These are phyloP conservation scores for Melanogrammus aeglefinus DNA, from an alignment of 2,797 vertebrate genomes.

Conservation along the genomic window DNA sequence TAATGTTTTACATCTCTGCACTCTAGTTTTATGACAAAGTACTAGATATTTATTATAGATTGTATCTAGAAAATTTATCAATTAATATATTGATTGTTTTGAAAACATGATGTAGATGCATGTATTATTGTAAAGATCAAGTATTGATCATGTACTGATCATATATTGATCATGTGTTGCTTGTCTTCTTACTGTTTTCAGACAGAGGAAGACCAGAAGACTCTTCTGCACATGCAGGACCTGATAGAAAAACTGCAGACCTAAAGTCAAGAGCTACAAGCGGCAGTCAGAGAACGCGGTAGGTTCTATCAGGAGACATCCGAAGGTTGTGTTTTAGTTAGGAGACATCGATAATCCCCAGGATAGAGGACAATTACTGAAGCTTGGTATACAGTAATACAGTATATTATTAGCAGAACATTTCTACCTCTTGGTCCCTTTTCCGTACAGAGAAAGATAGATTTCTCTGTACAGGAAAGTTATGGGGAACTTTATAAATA, in stretches of 20 bases:
- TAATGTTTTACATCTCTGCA: too few species aligned
- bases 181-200: conserved; percentile 45
- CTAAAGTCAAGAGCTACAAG: conserved; percentile 96
- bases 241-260: conserved; percentile 89
- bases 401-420: too few species aligned
- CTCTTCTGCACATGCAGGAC: conserved; percentile 89
- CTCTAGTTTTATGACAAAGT: background rate
- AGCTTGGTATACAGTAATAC: too few species aligned
- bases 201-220: conserved; percentile 92
- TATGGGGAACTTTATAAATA: too few species aligned
- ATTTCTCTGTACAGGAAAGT: too few species aligned
- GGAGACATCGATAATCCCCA: too few species aligned
- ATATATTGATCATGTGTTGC: background rate
- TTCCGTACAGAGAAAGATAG: too few species aligned
- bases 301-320: conserved; percentile 53
- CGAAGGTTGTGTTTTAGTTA: background rate
- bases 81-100: background rate
- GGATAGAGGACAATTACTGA: too few species aligned
- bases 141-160: background rate
- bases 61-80: background rate
- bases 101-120: background rate
- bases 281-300: conserved; percentile 88
- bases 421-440: too few species aligned
- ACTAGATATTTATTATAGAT: background rate
- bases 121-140: background rate